Evolutionary conservation across 2,113 vertebrate genomes (phyloP).

Genomic region (Bungarus multicinctus): DNA sequence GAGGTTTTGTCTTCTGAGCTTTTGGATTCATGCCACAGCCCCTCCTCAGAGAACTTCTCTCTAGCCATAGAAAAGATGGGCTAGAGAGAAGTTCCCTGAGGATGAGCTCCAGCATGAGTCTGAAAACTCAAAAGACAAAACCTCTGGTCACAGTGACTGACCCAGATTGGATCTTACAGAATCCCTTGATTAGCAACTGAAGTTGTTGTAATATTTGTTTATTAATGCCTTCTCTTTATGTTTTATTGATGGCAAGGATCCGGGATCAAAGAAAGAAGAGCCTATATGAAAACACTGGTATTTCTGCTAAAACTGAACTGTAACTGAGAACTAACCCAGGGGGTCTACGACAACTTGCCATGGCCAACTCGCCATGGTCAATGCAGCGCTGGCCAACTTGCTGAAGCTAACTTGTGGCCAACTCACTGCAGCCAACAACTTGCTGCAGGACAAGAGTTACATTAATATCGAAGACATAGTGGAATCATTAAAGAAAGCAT

Average conservation of each 20-base stretch:
- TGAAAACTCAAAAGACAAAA: neutral
- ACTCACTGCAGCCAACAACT: neutral
- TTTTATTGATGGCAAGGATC: neutral
- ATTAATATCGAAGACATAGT: neutral
- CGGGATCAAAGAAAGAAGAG: neutral
- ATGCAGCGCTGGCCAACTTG: neutral
- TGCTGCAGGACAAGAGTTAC: neutral
- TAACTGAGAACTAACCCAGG: neutral
- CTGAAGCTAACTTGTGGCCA: neutral
- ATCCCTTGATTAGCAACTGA: neutral
- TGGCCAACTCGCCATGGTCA: neutral
- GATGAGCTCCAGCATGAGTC: too few relatives aligned
- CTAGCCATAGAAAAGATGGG: neutral
- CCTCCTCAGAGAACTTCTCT: neutral
- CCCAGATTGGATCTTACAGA: neutral
- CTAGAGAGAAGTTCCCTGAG: too few relatives aligned
- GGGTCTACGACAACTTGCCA: neutral
- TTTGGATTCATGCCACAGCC: too few relatives aligned
- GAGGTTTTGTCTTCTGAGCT: too few relatives aligned
- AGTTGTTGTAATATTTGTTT: neutral
- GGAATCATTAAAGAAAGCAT: neutral
- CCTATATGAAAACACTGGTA: neutral
- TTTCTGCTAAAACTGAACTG: neutral
- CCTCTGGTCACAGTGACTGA: neutral
- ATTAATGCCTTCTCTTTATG: neutral